These are phyloP conservation scores for Platysteira castanea DNA, from an alignment of 2,113 vertebrate genomes.

Conservation along the genomic window DNA sequence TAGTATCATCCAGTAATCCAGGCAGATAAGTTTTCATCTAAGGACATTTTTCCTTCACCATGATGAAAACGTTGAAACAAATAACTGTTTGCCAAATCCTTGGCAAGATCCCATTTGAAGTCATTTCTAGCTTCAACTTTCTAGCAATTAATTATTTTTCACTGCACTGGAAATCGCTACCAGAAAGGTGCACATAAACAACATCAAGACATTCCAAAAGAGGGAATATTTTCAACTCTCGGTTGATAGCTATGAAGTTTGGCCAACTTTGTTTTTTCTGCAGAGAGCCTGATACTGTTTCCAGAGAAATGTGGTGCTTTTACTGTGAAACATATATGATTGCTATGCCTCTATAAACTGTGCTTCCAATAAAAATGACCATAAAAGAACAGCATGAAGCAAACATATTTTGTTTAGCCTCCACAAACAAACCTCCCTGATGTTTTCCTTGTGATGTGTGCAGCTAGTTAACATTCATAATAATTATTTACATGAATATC, in stretches of 20 bases:
- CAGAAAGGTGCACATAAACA: neutral
- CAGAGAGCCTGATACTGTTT: neutral
- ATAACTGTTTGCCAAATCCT: neutral
- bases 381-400: neutral
- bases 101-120: neutral
- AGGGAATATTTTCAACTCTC: neutral
- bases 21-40: neutral
- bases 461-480: neutral
- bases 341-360: neutral
- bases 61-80: neutral
- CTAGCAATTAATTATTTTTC: neutral
- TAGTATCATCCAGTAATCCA: neutral
- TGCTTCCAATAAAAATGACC: neutral
- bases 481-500: neutral
- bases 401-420: neutral
- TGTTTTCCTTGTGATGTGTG: neutral
- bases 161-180: neutral
- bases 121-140: neutral
- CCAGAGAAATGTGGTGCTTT: neutral
- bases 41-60: neutral
- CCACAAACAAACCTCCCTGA: neutral
- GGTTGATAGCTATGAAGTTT: neutral
- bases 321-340: neutral
- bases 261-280: neutral
- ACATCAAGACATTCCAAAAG: neutral